Percentiles rank a stretch among this genome's conserved stretches.
These are phyloP conservation scores for Chunga burmeisteri DNA, from an alignment of 2,113 vertebrate species.

Conservation along the genomic window DNA sequence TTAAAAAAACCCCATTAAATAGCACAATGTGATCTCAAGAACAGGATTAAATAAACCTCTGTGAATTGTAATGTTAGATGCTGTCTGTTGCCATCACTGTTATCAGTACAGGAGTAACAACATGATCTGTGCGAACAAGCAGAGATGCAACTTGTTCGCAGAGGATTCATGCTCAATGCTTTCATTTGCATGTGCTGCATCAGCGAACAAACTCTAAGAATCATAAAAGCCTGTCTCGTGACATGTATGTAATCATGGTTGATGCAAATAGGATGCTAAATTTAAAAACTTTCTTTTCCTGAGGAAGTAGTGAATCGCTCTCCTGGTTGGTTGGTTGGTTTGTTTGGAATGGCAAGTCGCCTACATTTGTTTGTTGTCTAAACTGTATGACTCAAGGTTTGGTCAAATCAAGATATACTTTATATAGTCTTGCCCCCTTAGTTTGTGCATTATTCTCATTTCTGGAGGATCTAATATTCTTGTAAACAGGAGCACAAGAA, in stretches of 20 bases:
- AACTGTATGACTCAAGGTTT: not conserved
- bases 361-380: not conserved
- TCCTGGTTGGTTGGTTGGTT: not conserved
- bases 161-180: not conserved
- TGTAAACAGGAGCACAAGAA: not conserved
- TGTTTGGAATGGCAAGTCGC: not conserved
- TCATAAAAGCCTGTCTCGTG: not conserved
- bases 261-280: not conserved
- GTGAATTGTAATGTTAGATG: not conserved
- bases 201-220: not conserved
- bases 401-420: not conserved
- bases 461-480: not conserved
- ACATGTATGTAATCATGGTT: not conserved
- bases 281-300: not conserved
- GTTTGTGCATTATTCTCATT: not conserved
- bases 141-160: not conserved
- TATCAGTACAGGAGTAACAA: not conserved
- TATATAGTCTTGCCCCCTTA: not conserved
- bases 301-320: not conserved
- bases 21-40: not conserved
- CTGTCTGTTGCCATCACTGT: not conserved
- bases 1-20: not conserved
- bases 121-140: not conserved
- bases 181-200: conserved; percentile 3
- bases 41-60: not conserved